These are phyloP conservation scores for Chloebia gouldiae DNA, from an alignment of 2,113 vertebrate genomes.

Conservation along the genomic window DNA sequence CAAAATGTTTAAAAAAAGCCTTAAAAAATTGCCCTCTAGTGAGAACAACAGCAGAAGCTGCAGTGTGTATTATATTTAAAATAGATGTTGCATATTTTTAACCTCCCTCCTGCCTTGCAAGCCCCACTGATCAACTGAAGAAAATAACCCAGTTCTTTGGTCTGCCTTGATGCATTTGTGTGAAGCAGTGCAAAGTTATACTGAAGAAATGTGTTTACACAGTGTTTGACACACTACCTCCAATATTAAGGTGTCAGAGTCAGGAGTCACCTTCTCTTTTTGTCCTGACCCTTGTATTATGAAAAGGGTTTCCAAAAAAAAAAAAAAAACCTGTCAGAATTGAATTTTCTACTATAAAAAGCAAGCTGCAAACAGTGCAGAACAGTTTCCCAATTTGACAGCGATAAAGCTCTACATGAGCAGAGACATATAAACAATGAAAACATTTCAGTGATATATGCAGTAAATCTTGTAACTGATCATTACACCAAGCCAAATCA, in stretches of 20 bases:
- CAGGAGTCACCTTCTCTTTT: background rate
- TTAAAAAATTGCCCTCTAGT: background rate
- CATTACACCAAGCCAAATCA: background rate
- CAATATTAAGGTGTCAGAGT: background rate
- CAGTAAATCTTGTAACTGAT: background rate
- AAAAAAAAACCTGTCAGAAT: background rate
- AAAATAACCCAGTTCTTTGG: background rate
- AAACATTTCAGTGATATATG: background rate
- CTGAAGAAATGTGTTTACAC: background rate
- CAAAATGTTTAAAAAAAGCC: background rate
- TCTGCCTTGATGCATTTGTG: background rate
- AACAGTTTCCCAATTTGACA: background rate
- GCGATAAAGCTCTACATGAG: background rate
- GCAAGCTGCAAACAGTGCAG: background rate
- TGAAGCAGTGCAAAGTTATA: background rate
- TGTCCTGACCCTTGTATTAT: background rate
- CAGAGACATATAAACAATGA: background rate
- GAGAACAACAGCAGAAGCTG: background rate
- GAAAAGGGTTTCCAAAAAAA: background rate
- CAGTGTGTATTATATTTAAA: background rate
- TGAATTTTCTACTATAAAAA: background rate
- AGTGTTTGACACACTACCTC: background rate
- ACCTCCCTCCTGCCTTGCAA: fast-evolving
- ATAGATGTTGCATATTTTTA: background rate
- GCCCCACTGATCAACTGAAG: background rate